Evolutionary conservation across 2,797 vertebrate genomes (phyloP).

Genomic region (Nothura maculosa): DNA sequence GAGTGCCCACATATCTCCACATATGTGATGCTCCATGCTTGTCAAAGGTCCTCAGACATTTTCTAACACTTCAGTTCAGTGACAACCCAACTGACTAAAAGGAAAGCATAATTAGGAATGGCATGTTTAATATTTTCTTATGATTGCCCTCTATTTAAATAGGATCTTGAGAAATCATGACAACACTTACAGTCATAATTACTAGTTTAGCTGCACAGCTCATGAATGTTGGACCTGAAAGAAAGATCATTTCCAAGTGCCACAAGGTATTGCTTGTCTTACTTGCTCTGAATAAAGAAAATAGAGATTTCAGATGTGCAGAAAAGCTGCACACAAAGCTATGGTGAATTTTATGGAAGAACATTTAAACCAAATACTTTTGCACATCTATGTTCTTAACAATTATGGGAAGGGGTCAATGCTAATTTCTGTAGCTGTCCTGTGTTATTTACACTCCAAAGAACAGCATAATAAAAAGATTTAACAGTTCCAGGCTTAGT

Average conservation of each 20-base stretch:
- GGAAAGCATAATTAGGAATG: slow-evolving; percentile 22
- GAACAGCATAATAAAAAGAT: background rate
- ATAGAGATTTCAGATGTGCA: slow-evolving; percentile 2
- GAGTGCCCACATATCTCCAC: slow-evolving; percentile 44
- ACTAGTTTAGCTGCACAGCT: slow-evolving; percentile 23
- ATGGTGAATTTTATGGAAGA: background rate
- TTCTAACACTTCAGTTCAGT: slow-evolving; percentile 11
- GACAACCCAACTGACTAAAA: slow-evolving; percentile 48
- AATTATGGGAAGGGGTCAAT: rapidly evolving
- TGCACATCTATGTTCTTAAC: background rate
- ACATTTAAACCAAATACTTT: background rate
- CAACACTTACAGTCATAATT: slow-evolving; percentile 53
- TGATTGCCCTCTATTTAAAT: slow-evolving; percentile 53
- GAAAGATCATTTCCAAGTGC: slow-evolving; percentile 70
- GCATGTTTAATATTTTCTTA: slow-evolving; percentile 42
- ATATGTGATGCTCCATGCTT: slow-evolving; percentile 19
- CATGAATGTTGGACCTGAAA: slow-evolving; percentile 20
- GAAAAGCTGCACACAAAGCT: background rate
- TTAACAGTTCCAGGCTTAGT: background rate
- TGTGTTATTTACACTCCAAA: background rate
- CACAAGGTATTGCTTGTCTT: slow-evolving; percentile 38
- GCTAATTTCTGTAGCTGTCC: background rate
- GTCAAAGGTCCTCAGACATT: slow-evolving; percentile 52
- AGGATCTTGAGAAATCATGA: slow-evolving; percentile 33
- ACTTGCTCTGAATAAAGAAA: slow-evolving; percentile 31